phyloP scores from a whole-genome alignment of 2,888 invertebrate genomes.

The Malthinus flaveolus region DNA sequence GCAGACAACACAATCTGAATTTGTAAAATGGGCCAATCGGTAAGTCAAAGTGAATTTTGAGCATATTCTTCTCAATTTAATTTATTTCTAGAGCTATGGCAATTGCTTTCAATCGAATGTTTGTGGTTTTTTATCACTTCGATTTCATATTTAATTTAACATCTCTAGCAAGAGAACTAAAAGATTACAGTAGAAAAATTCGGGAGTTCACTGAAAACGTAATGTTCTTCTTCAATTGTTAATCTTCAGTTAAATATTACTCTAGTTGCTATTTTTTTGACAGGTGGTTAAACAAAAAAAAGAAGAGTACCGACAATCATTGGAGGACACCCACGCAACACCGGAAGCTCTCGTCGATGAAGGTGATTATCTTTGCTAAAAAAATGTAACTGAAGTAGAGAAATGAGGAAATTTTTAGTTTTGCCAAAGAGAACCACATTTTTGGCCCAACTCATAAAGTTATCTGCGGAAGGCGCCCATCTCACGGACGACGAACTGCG shows the following conservation, averaged over 20 bases:
- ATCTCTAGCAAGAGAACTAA: background rate
- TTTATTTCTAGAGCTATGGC: background rate
- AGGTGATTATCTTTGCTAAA: background rate
- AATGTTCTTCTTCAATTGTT: background rate
- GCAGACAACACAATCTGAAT: conserved; percentile 62
- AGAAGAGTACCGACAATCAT: conserved; percentile 5
- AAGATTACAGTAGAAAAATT: background rate
- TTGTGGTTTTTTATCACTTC: background rate
- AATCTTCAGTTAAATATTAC: background rate
- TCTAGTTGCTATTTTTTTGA: background rate
- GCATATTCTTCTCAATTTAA: too few relatives aligned
- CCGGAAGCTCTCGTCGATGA: conserved; percentile 48
- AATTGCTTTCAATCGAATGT: background rate
- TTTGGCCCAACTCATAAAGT: conserved; percentile 55
- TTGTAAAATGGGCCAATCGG: conserved; percentile 44
- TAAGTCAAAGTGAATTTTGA: too few relatives aligned
- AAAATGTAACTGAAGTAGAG: background rate
- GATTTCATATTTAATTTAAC: conserved; percentile 1
- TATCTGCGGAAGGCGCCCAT: conserved; percentile 55
- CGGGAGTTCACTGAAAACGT: background rate
- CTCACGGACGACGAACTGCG: conserved; percentile 57
- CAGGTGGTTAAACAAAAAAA: conserved; percentile 11
- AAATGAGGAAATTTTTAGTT: background rate
- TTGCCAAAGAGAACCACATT: conserved; percentile 47
- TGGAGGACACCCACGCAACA: background rate